phyloP scores from a whole-genome alignment of 2,888 invertebrate species.

The Sminthurinus aureus region DNA sequence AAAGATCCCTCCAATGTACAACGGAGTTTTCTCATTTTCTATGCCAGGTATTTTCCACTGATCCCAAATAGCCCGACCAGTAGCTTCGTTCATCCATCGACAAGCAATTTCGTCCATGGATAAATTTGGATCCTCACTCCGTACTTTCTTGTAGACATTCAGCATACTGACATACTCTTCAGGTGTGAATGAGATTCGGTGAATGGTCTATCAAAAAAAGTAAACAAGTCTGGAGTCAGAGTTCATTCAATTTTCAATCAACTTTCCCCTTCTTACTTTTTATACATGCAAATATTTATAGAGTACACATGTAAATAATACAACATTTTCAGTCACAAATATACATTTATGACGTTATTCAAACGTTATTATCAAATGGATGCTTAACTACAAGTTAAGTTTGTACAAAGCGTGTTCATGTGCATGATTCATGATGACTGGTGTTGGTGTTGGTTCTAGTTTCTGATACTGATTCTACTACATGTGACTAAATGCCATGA shows the following conservation, averaged over 20 bases:
- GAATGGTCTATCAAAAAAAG: constrained; percentile 62
- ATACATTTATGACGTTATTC: neutral
- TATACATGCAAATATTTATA: too few relatives aligned
- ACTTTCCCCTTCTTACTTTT: neutral
- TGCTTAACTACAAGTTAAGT: too few relatives aligned
- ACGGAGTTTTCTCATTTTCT: constrained; percentile 62
- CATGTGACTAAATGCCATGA: too few relatives aligned
- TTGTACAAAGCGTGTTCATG: too few relatives aligned
- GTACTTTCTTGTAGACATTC: constrained; percentile 61
- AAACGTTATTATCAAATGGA: too few relatives aligned
- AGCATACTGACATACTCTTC: constrained; percentile 68
- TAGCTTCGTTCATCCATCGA: constrained; percentile 70
- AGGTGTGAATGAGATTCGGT: constrained; percentile 66
- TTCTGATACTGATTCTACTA: too few relatives aligned
- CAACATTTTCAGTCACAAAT: too few relatives aligned
- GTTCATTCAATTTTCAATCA: neutral
- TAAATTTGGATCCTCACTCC: neutral
- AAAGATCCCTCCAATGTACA: constrained; percentile 76
- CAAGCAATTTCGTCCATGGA: constrained; percentile 69
- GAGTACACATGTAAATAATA: too few relatives aligned
- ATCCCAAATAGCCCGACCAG: constrained; percentile 63
- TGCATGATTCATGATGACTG: too few relatives aligned
- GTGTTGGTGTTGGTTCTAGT: too few relatives aligned
- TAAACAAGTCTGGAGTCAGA: neutral
- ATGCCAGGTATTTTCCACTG: constrained; percentile 63